Evolutionary conservation across 1,140 invertebrate genomes (phyloP).

Genomic region (Limonius californicus): DNA sequence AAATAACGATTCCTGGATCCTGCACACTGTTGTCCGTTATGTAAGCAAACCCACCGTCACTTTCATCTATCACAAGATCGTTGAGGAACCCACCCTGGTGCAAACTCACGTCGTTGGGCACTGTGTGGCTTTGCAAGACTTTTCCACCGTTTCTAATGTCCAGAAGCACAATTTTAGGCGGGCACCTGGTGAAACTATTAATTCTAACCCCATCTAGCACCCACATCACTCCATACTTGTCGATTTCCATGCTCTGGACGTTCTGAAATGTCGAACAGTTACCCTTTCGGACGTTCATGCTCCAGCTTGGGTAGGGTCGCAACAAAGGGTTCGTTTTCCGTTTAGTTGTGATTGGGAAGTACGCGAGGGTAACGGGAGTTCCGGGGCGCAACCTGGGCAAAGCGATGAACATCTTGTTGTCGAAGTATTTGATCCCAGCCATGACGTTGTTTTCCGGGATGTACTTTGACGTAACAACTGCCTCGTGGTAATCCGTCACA

Average conservation of each 20-base stretch:
- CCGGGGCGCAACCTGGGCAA: slow-evolving; percentile 47
- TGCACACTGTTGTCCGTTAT: slow-evolving; percentile 62
- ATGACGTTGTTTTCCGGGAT: slow-evolving; percentile 47
- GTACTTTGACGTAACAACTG: slow-evolving; percentile 35
- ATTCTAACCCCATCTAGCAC: slow-evolving; percentile 63
- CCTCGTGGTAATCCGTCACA: slow-evolving; percentile 34
- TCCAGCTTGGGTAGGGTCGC: slow-evolving; percentile 64
- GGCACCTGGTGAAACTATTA: slow-evolving; percentile 49
- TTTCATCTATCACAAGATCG: slow-evolving; percentile 65
- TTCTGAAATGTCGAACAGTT: slow-evolving; percentile 62
- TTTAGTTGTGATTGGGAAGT: slow-evolving; percentile 24
- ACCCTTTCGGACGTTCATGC: slow-evolving; percentile 57
- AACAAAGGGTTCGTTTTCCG: slow-evolving; percentile 50
- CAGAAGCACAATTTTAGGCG: slow-evolving; percentile 63
- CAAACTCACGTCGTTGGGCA: slow-evolving; percentile 53
- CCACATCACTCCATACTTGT: slow-evolving; percentile 66
- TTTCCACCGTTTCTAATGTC: slow-evolving; percentile 58
- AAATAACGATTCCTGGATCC: slow-evolving; percentile 69
- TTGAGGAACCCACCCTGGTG: slow-evolving; percentile 56
- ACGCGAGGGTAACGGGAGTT: slow-evolving; percentile 47
- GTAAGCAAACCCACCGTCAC: slow-evolving; percentile 62
- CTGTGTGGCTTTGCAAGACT: slow-evolving; percentile 53
- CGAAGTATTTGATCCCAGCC: slow-evolving; percentile 46
- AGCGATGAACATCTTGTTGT: slow-evolving; percentile 45
- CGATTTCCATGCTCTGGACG: slow-evolving; percentile 68